phyloP scores from a whole-genome alignment of 2,113 vertebrate genomes.

The Microcebus murinus region DNA sequence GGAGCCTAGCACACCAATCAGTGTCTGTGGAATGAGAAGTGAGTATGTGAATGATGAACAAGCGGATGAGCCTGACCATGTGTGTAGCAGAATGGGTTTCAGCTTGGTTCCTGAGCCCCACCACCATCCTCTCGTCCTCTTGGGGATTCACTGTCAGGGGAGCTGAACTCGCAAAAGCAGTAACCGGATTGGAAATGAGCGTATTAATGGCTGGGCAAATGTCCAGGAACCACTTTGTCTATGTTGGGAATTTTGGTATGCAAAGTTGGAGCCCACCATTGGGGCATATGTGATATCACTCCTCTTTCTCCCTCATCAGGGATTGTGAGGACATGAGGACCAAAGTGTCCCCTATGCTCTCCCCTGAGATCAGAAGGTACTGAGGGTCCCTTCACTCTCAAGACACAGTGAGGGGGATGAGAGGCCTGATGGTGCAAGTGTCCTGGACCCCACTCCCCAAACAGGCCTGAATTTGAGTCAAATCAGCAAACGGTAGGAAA shows the following conservation, averaged over 20 bases:
- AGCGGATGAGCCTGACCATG: not conserved
- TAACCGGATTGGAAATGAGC: not conserved
- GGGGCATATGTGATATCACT: not conserved
- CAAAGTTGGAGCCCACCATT: not conserved
- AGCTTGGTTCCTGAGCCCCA: not conserved
- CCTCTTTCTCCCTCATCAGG: not conserved
- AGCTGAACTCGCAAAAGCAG: not conserved
- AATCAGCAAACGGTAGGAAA: not conserved
- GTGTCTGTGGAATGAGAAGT: not conserved
- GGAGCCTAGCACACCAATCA: not conserved
- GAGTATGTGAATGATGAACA: not conserved
- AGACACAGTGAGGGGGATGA: too few species aligned
- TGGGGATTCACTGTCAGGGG: not conserved
- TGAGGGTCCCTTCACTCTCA: not conserved
- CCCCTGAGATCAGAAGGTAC: not conserved
- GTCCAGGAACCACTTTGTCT: not conserved
- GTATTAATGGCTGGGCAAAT: not conserved
- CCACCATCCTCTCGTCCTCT: not conserved
- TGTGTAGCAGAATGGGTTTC: not conserved
- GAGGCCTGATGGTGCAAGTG: too few species aligned
- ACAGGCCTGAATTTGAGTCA: not conserved
- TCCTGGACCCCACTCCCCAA: fast-evolving
- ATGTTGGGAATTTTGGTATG: not conserved
- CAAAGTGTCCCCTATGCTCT: fast-evolving
- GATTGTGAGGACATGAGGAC: not conserved